These are phyloP conservation scores for Amblyjoppa proteus DNA, from an alignment of 2,888 invertebrate species.

Conservation along the genomic window DNA sequence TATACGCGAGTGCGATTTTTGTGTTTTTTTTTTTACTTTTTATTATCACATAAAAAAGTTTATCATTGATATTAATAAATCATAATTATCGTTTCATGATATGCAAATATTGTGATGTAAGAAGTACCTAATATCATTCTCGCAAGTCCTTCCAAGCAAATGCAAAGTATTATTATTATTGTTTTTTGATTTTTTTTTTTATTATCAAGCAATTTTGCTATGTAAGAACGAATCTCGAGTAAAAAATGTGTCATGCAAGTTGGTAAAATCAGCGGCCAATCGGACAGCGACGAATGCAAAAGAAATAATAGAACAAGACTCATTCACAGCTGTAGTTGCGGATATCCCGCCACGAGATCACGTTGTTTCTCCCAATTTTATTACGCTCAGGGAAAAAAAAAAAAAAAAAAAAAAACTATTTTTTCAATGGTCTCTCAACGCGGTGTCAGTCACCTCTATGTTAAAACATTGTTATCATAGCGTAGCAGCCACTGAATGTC, in stretches of 20 bases:
- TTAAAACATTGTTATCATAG: constrained; percentile 42
- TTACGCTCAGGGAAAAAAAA: background rate
- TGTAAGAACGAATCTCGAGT: constrained; percentile 32
- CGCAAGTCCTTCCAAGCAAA: constrained; percentile 63
- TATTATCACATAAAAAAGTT: background rate
- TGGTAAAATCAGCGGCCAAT: constrained; percentile 46
- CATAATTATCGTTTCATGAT: constrained; percentile 26
- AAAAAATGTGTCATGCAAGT: constrained; percentile 59
- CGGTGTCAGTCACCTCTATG: constrained; percentile 7
- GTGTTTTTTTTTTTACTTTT: constrained; percentile 30
- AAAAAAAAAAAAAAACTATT: background rate
- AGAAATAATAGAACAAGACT: constrained; percentile 12
- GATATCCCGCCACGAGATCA: background rate
- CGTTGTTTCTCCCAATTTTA: background rate
- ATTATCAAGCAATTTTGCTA: constrained; percentile 51
- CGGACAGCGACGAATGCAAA: constrained; percentile 53
- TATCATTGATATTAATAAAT: background rate
- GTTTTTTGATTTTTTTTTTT: background rate
- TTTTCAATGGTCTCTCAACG: constrained; percentile 5
- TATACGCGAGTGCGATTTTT: background rate
- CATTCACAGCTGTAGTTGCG: constrained; percentile 17
- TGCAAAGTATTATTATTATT: constrained; percentile 46
- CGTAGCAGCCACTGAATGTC: constrained; percentile 46
- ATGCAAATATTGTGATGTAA: constrained; percentile 47
- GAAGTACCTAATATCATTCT: constrained; percentile 63